Conservation (phyloP, 2,113 vertebrate species). For the Piprites chloris region DNA sequence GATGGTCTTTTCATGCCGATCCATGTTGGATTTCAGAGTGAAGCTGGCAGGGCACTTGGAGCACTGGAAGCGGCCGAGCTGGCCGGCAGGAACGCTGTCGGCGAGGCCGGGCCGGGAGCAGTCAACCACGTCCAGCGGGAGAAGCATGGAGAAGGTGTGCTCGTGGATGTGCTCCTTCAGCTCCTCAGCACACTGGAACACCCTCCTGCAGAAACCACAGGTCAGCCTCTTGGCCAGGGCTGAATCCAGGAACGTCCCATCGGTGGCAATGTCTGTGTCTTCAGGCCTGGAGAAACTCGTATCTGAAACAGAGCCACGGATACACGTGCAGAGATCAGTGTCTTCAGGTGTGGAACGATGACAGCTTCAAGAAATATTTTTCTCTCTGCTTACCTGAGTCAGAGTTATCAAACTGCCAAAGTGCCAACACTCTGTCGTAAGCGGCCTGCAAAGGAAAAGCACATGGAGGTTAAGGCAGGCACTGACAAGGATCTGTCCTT, state of each 20-base stretch:
- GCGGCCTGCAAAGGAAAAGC: slow-evolving; percentile 27
- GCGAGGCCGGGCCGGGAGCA: background rate
- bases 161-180: slow-evolving; percentile 76
- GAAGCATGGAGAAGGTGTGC: slow-evolving; percentile 69
- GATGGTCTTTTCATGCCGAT: slow-evolving; percentile 79
- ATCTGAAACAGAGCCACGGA: background rate
- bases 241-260: slow-evolving; percentile 50
- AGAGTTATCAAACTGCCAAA: slow-evolving; percentile 35
- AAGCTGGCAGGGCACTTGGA: slow-evolving; percentile 80
- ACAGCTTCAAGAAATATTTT: fast-evolving
- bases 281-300: background rate
- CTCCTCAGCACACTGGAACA: slow-evolving; percentile 73
- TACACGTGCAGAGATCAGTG: background rate
- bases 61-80: slow-evolving; percentile 76
- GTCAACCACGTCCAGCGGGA: slow-evolving; percentile 67
- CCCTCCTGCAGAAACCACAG: slow-evolving; percentile 81
- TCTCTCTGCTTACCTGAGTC: slow-evolving; percentile 38
- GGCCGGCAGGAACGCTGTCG: background rate
- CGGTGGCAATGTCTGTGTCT: background rate
- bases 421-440: background rate
- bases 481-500: background rate
- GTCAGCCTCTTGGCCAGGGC: slow-evolving; percentile 60
- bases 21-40: slow-evolving; percentile 82
- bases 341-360: fast-evolving
- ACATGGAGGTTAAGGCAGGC: background rate